Conservation (phyloP, 2,113 vertebrate genomes). For the Calidris pugnax region DNA sequence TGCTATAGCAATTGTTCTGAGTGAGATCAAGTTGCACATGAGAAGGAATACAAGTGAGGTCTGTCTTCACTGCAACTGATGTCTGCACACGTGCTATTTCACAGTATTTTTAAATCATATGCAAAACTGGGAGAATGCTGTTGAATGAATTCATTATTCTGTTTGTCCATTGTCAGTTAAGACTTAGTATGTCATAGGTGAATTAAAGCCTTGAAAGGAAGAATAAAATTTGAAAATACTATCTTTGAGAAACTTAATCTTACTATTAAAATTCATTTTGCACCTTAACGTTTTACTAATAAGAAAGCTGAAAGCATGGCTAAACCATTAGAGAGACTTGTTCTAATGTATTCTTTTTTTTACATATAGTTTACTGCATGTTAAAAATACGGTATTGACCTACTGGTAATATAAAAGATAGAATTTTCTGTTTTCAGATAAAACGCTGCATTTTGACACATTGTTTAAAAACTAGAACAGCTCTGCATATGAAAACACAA, state of each 20-base stretch:
- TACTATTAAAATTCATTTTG: background rate
- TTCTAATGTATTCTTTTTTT: background rate
- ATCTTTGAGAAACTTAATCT: background rate
- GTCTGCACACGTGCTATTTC: background rate
- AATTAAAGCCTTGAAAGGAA: background rate
- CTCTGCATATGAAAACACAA: slow-evolving; percentile 70
- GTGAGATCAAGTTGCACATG: slow-evolving; percentile 57
- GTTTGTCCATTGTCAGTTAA: background rate
- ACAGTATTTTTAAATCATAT: background rate
- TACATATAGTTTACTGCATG: background rate
- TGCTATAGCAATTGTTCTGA: slow-evolving; percentile 48
- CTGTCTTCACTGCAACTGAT: slow-evolving; percentile 28
- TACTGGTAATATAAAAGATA: background rate
- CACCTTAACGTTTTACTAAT: background rate
- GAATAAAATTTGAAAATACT: background rate
- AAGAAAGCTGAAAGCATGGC: background rate
- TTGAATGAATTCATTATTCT: background rate
- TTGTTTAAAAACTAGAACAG: slow-evolving; percentile 72
- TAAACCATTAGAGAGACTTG: background rate
- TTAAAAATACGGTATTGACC: background rate
- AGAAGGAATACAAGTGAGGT: slow-evolving; percentile 35
- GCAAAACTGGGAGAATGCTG: background rate
- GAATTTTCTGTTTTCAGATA: slow-evolving; percentile 57
- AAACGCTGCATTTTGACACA: slow-evolving; percentile 43
- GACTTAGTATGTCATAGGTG: background rate